Conservation (phyloP, 2,113 vertebrate species). For the Channa maculata region DNA sequence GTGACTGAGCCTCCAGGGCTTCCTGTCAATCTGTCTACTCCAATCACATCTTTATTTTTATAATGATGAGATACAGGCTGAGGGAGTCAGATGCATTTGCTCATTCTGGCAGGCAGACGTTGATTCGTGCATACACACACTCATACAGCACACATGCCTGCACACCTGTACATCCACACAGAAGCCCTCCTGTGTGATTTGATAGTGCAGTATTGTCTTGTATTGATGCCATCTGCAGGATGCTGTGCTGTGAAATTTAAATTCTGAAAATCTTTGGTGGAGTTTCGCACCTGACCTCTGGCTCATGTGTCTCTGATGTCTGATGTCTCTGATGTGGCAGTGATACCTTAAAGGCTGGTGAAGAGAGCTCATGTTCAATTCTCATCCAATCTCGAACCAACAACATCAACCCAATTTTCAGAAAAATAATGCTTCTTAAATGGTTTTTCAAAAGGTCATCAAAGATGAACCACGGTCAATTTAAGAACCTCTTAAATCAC, state of each 20-base stretch:
- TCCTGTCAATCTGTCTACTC: slow-evolving; percentile 44
- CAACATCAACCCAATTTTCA: too few relatives aligned
- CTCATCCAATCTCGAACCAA: too few relatives aligned
- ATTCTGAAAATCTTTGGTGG: slow-evolving; percentile 7
- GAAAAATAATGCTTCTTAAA: too few relatives aligned
- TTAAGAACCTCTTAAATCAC: too few relatives aligned
- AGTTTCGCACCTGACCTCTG: background rate
- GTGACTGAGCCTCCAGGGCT: slow-evolving; percentile 29
- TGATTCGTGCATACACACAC: background rate
- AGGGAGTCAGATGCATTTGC: slow-evolving; percentile 4
- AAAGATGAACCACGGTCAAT: too few relatives aligned
- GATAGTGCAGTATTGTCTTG: background rate
- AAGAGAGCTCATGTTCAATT: too few relatives aligned
- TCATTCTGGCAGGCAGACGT: slow-evolving; percentile 10
- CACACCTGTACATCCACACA: background rate
- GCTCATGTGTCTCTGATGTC: too few relatives aligned
- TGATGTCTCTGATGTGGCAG: too few relatives aligned
- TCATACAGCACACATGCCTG: background rate
- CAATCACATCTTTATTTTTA: slow-evolving; percentile 41
- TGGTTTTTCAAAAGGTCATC: too few relatives aligned
- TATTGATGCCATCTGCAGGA: background rate
- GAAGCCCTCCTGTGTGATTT: background rate
- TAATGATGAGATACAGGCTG: slow-evolving; percentile 42
- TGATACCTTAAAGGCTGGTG: too few relatives aligned
- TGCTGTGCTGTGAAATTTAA: slow-evolving; percentile 5